phyloP scores from a whole-genome alignment of 2,113 vertebrate genomes.

The Scytalopus superciliaris region DNA sequence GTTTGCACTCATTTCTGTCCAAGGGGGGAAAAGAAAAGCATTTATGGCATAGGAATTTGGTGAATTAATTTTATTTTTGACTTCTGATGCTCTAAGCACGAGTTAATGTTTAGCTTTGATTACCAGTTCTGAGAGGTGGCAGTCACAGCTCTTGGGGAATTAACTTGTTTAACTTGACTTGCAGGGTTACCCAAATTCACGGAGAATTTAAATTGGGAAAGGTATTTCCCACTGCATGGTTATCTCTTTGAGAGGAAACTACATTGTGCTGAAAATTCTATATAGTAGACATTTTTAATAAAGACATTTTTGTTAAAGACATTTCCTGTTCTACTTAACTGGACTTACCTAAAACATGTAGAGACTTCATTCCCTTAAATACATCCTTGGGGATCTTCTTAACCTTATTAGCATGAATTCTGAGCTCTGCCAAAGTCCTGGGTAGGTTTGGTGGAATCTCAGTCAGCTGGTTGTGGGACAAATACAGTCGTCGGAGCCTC shows the following conservation, averaged over 20 bases:
- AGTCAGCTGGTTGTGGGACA: slow-evolving; percentile 92
- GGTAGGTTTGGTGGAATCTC: slow-evolving; percentile 91
- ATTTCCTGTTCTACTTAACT: background rate
- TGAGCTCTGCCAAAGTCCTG: slow-evolving; percentile 86
- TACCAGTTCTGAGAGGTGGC: background rate
- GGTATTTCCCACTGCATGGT: background rate
- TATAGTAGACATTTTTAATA: background rate
- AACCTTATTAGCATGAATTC: slow-evolving; percentile 95
- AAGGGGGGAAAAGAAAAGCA: background rate
- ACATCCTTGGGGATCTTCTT: slow-evolving; percentile 85
- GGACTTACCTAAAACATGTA: slow-evolving; percentile 92
- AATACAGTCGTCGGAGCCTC: slow-evolving; percentile 85
- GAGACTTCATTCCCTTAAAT: slow-evolving; percentile 88
- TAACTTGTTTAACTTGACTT: background rate
- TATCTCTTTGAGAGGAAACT: background rate
- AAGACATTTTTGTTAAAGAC: background rate
- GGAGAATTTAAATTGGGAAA: background rate
- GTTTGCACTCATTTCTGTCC: slow-evolving; percentile 95
- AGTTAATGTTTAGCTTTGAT: background rate
- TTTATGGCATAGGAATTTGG: background rate
- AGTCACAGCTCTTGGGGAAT: background rate
- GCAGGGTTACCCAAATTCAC: background rate
- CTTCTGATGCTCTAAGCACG: background rate
- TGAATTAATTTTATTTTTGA: background rate
- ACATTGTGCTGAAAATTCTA: background rate